Base-by-base conservation (phyloP, 2,888 invertebrate genomes). In the Nephrocerus scutellatus region DNA sequence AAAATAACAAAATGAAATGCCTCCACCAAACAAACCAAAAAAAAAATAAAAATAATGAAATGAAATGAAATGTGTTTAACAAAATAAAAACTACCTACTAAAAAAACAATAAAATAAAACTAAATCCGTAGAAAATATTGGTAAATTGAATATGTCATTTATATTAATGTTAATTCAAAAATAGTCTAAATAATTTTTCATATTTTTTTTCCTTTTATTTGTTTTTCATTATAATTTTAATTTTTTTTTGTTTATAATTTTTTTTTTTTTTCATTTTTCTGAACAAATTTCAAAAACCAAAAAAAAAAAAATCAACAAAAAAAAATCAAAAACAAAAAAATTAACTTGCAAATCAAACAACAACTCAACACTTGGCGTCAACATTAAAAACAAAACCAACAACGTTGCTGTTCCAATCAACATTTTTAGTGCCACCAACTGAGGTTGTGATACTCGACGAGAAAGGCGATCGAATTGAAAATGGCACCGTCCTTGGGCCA, bases 341-440 rank as follows among this genome's bases (percentile, higher is more conserved):
- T 24, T 31, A 30, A 31, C 29, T 35, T 29, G 8, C 29, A 23
- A 20, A 36, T 21, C 29, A 26, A 37, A 32, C 37, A 37, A 34
- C 32, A 24, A 36, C 21, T 32, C 28, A 31, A 40, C 36, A 41
- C 29, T 15, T 33, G 20, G 28, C 22, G n/a, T 16, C 18, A 30
- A 31, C 31, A 18, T 23, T 24, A 36, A 25, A 20, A 19, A 41
- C 15, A 13, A 43, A 43, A 39, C 39, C 20, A 29, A 37, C 37
- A 28, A 28, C 6, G 9, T 14, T 26, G 6, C n/a, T 15, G n/a
- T 20, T 10, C 10, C 19, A 16, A 28, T 19, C 14, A 24, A 20
- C 13, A 14, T 20, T 79, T 74, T 47, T 78, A 86, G 89, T 88
- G 53, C 81, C 80, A 70, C 89, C 89, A n/a, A 77, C 79, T 50